phyloP scores from a whole-genome alignment of 2,797 vertebrate species.

The Hippopotamyrus pictus region DNA sequence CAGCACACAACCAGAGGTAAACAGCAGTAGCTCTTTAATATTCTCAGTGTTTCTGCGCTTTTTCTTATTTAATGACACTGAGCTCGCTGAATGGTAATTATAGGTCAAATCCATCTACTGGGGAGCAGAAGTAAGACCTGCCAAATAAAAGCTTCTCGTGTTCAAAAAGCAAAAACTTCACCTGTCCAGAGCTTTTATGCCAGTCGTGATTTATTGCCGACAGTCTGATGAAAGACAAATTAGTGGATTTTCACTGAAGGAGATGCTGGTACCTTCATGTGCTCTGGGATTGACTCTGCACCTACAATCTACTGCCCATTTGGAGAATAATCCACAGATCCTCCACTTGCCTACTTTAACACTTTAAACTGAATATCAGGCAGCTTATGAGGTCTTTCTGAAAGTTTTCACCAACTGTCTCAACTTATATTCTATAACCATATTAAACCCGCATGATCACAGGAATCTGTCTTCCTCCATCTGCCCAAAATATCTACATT shows the following conservation, averaged over 20 bases:
- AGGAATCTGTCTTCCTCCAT: background rate
- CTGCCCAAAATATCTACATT: background rate
- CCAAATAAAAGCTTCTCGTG: background rate
- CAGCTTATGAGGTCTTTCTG: background rate
- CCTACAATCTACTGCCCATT: background rate
- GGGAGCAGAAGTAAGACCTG: background rate
- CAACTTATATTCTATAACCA: background rate
- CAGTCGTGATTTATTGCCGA: background rate
- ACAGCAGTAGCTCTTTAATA: constrained; percentile 35
- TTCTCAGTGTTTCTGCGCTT: constrained; percentile 21
- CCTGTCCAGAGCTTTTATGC: background rate
- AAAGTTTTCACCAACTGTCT: constrained; percentile 1
- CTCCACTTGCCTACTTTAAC: background rate
- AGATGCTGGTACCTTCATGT: background rate
- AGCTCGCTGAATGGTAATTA: constrained; percentile 9
- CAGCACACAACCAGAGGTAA: constrained; percentile 39
- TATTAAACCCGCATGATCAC: background rate
- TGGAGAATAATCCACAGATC: background rate
- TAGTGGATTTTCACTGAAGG: background rate
- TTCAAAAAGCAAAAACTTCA: background rate
- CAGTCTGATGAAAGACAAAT: background rate
- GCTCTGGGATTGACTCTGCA: background rate
- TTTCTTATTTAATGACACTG: constrained; percentile 32
- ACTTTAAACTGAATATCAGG: background rate
- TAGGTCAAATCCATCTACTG: background rate